Percentiles rank a stretch among this genome's conserved stretches.
Conservation (phyloP, 2,888 invertebrate species). For the Labia minor region DNA sequence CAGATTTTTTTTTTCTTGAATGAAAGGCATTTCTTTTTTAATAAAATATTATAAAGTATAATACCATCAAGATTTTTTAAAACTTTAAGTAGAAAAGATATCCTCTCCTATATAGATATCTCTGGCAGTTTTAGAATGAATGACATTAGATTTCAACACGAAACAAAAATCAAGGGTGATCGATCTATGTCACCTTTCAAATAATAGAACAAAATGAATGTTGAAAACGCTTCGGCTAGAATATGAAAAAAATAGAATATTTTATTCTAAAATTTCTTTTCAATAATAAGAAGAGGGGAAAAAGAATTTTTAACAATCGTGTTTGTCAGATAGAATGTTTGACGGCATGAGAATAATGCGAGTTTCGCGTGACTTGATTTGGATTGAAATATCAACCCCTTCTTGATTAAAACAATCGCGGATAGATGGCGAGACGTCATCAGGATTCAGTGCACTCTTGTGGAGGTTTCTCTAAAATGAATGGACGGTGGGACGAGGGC, state of each 20-base stretch:
- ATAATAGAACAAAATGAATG: slow-evolving; percentile 1
- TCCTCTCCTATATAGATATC: too few species aligned
- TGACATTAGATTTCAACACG: slow-evolving; percentile 3
- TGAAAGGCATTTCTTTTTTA: too few species aligned
- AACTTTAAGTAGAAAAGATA: too few species aligned
- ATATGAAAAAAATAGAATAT: slow-evolving; percentile 1
- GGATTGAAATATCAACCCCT: neutral
- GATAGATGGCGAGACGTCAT: neutral
- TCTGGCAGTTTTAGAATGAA: neutral
- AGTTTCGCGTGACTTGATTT: slow-evolving; percentile 3
- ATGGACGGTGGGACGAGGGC: too few species aligned
- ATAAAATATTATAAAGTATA: too few species aligned
- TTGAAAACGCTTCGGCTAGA: neutral
- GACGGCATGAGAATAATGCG: neutral
- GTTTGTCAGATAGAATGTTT: neutral
- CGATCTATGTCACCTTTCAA: slow-evolving; percentile 3
- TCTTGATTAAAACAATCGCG: neutral
- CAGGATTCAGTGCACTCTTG: neutral
- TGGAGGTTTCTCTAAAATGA: neutral
- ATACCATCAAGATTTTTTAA: too few species aligned
- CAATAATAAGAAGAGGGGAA: neutral
- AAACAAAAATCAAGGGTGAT: neutral
- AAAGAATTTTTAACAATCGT: slow-evolving; percentile 1
- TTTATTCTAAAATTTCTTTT: neutral
- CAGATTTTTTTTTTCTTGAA: too few species aligned